Conservation (phyloP, 2,113 vertebrate species). For the Lophura nycthemera region DNA sequence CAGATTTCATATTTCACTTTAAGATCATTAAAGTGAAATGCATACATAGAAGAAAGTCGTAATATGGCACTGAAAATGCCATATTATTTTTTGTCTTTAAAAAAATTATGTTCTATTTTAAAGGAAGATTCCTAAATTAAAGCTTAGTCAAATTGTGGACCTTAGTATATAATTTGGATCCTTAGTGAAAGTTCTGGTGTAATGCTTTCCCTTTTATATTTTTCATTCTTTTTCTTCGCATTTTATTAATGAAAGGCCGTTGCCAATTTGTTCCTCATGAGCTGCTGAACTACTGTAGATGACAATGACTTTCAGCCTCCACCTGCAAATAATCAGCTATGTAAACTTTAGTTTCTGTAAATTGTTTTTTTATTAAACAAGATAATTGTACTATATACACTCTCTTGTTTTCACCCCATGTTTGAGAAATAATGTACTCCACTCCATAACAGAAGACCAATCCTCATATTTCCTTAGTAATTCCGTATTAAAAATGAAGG, state of each 20-base stretch:
- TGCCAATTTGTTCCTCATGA: neutral
- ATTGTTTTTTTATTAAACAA: neutral
- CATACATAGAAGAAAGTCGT: neutral
- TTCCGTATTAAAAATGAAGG: neutral
- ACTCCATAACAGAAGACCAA: neutral
- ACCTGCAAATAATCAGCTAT: neutral
- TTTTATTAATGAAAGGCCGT: neutral
- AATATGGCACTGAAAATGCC: neutral
- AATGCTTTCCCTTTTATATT: neutral
- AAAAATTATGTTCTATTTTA: neutral
- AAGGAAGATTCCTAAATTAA: neutral
- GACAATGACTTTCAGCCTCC: neutral
- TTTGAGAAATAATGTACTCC: neutral
- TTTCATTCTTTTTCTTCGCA: neutral
- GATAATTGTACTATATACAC: neutral
- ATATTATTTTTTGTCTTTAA: neutral
- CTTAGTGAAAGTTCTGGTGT: neutral
- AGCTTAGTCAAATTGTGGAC: neutral
- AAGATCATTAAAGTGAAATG: neutral
- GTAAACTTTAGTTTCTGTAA: neutral
- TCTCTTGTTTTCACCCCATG: neutral
- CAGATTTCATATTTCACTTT: neutral
- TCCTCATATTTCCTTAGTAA: neutral
- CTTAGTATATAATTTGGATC: neutral
- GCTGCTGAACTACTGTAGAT: neutral